Base-by-base conservation (phyloP, 2,888 invertebrate species). In the Atethmia centrago region DNA sequence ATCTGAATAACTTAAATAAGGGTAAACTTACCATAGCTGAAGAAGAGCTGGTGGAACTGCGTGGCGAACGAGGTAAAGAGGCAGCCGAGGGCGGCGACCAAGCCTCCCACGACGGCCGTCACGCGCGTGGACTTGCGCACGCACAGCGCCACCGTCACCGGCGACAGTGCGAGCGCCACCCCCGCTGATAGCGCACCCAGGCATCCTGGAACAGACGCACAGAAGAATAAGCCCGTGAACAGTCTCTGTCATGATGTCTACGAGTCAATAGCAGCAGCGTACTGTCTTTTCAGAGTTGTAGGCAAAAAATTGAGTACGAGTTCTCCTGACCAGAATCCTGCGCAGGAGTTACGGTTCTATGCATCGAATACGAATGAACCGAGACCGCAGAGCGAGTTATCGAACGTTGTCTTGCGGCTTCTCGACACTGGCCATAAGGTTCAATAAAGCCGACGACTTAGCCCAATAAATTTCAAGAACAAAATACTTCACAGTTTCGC, bases 21-120 rank as follows among this genome's bases (percentile, higher is more conserved):
- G n/a, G 1, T 68, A 36, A 45, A 78, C 93, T 92, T 68, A 96
- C 96, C 96, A 89, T 98, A 98, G 95, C 98, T 98, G 97, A 98
- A 98, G 96, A 98, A 98, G 77, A 98, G 97, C 93, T 99, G 99
- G 94, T 98, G 98, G 92, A 98, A 98, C 94, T 98, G 98, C 76
- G 98, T 98, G 74, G 98, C 98, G 93, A 99, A 99, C 74, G 98
- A 98, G 14, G 98, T 98, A 95, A 99, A 99, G 82, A 99, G 97
- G 90, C 98, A 98, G 67, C 98, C 99, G 28, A 99, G 97, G 4
- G 98, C 98, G 0, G 98, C 98, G 68, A 98, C 97, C 81, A 99
- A 97, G 14, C 98, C 98, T 66, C 98, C 98, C 89, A 98, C 97
- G 66, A 99, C 98, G 5, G 98, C 98, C 16, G 98, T 98, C 82